These are phyloP conservation scores for Oreochromis tanganicae DNA, from an alignment of 2,113 vertebrate genomes.

Conservation along the genomic window DNA sequence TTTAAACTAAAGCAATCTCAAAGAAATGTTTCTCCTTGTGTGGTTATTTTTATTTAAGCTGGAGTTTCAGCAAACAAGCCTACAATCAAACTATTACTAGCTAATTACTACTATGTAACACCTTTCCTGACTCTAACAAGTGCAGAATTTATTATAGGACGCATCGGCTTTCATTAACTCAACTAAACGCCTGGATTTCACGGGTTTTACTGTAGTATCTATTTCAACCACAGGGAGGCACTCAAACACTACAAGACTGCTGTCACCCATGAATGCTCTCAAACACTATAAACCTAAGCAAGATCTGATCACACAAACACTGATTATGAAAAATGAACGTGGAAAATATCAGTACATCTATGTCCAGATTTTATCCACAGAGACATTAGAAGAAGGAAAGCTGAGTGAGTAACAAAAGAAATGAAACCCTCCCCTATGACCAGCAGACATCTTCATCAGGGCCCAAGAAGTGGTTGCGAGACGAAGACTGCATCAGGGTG, in stretches of 20 bases:
- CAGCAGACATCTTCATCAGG: slow-evolving; percentile 24
- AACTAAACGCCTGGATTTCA: background rate
- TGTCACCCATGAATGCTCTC: background rate
- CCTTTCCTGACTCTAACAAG: background rate
- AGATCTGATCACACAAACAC: background rate
- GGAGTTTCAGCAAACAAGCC: background rate
- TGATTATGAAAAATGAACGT: background rate
- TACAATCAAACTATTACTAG: background rate
- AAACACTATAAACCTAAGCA: background rate
- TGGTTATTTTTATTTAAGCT: background rate
- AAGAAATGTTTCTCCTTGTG: background rate
- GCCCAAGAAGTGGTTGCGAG: background rate
- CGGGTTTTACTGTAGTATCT: background rate
- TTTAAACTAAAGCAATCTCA: background rate
- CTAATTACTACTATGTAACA: background rate
- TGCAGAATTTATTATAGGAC: background rate
- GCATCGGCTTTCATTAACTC: background rate
- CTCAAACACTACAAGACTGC: slow-evolving; percentile 20
- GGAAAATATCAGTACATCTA: background rate
- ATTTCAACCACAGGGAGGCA: slow-evolving; percentile 40
- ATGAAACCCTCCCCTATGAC: background rate
- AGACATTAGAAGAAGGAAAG: background rate
- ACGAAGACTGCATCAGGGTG: background rate
- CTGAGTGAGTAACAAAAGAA: background rate
- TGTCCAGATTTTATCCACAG: background rate